A percentile compares a stretch with the other conserved stretches of the same genome.
Conservation (phyloP, 2,888 invertebrate genomes). For the Thymelicus sylvestris region DNA sequence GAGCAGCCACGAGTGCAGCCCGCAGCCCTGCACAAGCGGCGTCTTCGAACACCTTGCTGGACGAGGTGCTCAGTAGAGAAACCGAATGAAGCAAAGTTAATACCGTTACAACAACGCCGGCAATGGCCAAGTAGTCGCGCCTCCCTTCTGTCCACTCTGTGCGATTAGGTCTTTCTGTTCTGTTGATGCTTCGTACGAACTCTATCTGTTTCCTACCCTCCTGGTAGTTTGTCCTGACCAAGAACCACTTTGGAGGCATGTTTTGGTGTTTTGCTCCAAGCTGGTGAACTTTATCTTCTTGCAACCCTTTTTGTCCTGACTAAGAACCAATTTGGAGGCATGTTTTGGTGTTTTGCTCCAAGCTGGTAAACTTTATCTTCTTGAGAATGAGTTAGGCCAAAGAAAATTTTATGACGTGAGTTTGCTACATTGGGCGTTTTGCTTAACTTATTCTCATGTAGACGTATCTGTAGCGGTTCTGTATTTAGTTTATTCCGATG, state of each 20-base stretch:
- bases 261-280: conserved; percentile 39
- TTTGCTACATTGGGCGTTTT: conserved; percentile 40
- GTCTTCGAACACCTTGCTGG: conserved; percentile 93
- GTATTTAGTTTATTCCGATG: conserved; percentile 64
- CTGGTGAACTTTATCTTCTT: conserved; percentile 28
- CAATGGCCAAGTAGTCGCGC: conserved; percentile 83
- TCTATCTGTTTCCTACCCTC: conserved; percentile 64
- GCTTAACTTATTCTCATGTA: conserved; percentile 66
- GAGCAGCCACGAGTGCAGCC: conserved; percentile 76
- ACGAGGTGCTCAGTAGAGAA: conserved; percentile 89
- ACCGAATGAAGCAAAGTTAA: conserved; percentile 87
- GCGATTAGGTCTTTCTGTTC: conserved; percentile 82
- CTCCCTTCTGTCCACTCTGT: conserved; percentile 82
- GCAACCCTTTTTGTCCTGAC: conserved; percentile 50
- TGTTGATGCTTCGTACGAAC: conserved; percentile 74
- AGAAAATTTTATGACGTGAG: conserved; percentile 38
- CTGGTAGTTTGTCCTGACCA: conserved; percentile 67
- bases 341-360: conserved; percentile 41
- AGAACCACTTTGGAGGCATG: conserved; percentile 53
- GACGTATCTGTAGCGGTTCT: conserved; percentile 53
- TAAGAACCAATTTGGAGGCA: conserved; percentile 52
- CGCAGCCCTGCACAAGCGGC: conserved; percentile 87
- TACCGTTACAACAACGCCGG: conserved; percentile 80
- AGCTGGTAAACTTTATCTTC: conserved; percentile 27
- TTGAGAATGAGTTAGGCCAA: conserved; percentile 56